A percentile compares a stretch with the other conserved stretches of the same genome.
phyloP scores from a whole-genome alignment of 2,797 vertebrate species.

The Oreonectes daqikongensis region DNA sequence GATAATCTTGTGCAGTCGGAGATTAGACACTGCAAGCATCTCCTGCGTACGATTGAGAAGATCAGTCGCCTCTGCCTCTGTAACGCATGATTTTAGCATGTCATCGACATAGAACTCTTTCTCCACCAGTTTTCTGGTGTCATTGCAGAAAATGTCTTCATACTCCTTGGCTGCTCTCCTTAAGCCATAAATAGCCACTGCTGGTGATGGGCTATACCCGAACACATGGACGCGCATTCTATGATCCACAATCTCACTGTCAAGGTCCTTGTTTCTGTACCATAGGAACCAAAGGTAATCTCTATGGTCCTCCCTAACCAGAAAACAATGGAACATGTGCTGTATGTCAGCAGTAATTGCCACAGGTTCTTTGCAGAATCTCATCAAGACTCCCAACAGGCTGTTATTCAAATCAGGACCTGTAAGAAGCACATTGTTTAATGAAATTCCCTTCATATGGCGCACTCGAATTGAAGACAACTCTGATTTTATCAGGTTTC shows the following conservation, averaged over 20 bases:
- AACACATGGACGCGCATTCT: background rate
- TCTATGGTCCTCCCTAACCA: slow-evolving; percentile 10
- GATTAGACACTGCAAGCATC: slow-evolving; percentile 2
- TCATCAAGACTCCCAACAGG: background rate
- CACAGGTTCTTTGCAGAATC: background rate
- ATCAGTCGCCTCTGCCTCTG: background rate
- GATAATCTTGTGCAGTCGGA: background rate
- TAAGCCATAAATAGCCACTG: background rate
- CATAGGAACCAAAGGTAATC: slow-evolving; percentile 18
- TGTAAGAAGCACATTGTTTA: slow-evolving; percentile 24
- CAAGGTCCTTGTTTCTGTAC: slow-evolving; percentile 18
- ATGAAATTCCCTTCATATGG: background rate
- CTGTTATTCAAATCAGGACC: slow-evolving; percentile 38
- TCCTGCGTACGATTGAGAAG: background rate
- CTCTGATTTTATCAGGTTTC: background rate
- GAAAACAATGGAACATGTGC: slow-evolving; percentile 24
- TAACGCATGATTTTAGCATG: slow-evolving; percentile 6
- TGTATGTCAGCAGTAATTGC: slow-evolving; percentile 28
- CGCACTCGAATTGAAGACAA: slow-evolving; percentile 23
- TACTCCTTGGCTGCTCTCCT: background rate
- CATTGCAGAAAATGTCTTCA: background rate
- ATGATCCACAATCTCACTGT: background rate
- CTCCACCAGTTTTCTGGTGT: background rate
- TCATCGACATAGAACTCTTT: background rate
- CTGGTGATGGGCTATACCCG: background rate